These are phyloP conservation scores for Anolis sagrei DNA, from an alignment of 2,113 vertebrate species.

Conservation along the genomic window DNA sequence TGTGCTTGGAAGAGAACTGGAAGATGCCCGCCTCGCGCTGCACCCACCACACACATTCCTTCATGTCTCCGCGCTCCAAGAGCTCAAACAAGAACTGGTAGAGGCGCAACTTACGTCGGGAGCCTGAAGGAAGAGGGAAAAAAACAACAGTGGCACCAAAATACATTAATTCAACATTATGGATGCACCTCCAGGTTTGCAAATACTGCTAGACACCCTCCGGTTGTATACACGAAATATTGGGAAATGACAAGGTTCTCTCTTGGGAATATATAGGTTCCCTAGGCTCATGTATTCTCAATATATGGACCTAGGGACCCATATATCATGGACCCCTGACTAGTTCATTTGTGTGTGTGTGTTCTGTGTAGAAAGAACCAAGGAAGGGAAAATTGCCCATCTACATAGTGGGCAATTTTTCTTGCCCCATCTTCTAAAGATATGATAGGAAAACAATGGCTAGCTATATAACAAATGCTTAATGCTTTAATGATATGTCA, in stretches of 20 bases:
- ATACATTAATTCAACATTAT: no score
- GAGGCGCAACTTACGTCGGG: constrained; percentile 74
- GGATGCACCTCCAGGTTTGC: neutral
- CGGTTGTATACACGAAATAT: neutral
- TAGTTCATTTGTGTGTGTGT: neutral
- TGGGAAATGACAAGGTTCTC: neutral
- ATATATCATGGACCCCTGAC: no score
- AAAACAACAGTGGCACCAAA: no score
- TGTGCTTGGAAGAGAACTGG: constrained; percentile 80
- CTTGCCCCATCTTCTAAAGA: no score
- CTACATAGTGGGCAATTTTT: neutral
- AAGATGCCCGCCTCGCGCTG: constrained; percentile 76
- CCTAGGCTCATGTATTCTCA: neutral
- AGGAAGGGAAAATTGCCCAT: no score
- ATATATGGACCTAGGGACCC: no score
- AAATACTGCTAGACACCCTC: neutral
- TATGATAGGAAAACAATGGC: no score
- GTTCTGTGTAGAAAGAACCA: neutral
- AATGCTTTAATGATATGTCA: no score
- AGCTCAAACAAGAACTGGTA: constrained; percentile 79
- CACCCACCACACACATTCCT: constrained; percentile 80
- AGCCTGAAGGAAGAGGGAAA: constrained; percentile 43
- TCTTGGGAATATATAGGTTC: neutral
- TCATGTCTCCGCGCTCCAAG: constrained; percentile 75
- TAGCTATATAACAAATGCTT: no score